Conservation (phyloP, 92 coral and sea anemone genomes). For the Porites evermanni region DNA sequence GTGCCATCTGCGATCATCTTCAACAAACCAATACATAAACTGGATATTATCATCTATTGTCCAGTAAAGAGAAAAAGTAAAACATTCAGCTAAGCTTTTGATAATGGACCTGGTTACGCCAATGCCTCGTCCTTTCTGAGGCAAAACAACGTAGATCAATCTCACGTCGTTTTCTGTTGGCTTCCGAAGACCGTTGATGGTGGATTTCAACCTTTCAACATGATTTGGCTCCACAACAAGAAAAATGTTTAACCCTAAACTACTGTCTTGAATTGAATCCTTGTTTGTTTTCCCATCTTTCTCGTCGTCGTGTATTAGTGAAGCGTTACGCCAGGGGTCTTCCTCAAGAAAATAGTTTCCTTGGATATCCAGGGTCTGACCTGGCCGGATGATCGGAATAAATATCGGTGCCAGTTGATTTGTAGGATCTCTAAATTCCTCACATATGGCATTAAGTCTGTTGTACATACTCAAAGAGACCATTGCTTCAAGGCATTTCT, state of each 20-base stretch:
- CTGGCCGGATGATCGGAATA: slow-evolving; percentile 61
- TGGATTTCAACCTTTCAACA: slow-evolving; percentile 10
- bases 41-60: slow-evolving; percentile 66
- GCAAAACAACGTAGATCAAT: slow-evolving; percentile 50
- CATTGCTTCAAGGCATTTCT: background rate
- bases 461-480: background rate
- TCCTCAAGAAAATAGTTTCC: slow-evolving; percentile 63
- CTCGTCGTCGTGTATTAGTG: background rate
- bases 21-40: slow-evolving; percentile 36
- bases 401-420: slow-evolving; percentile 57
- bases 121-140: slow-evolving; percentile 63
- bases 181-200: background rate
- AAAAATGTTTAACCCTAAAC: slow-evolving; percentile 33
- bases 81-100: slow-evolving; percentile 48
- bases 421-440: slow-evolving; percentile 28
- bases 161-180: slow-evolving; percentile 16
- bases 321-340: slow-evolving; percentile 58
- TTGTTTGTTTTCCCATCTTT: background rate
- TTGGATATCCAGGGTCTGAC: slow-evolving; percentile 25
- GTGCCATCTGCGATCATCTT: slow-evolving; percentile 47
- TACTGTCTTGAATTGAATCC: background rate
- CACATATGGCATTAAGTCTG: slow-evolving; percentile 10
- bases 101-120: slow-evolving; percentile 62
- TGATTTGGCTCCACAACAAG: slow-evolving; percentile 54
- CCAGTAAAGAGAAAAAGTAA: slow-evolving; percentile 53